Base-by-base conservation (phyloP, 2,888 invertebrate genomes). In the Drosophila atripex region DNA sequence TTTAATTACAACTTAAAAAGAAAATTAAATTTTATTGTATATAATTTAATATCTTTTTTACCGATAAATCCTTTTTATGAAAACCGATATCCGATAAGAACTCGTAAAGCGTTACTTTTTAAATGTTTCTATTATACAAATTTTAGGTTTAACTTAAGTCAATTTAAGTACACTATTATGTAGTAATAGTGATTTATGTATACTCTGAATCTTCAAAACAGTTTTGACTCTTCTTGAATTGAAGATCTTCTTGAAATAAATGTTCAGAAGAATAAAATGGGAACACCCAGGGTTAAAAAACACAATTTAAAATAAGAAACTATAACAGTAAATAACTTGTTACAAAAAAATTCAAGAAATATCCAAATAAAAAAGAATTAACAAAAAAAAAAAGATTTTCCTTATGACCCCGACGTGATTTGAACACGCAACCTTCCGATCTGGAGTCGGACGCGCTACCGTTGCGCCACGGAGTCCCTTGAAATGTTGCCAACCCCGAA, bases 371-470 rank as follows among this genome's bases (percentile, higher is more conserved):
- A 47, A 61, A 1, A 12, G 14, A 35, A 32, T n/a, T 12, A 1
- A 32, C n/a, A 28, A 30, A 28, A 43, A 25, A 25, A 38, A 25
- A 3, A 3, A 2, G 25, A 2, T 0, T 18, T 4, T 16, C 3
- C 3, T 0, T 11, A 39, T 77, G 77, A 78, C 78, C 78, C 78
- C 78, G 78, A 78, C 78, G 78, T 78, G 78, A 78, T 78, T 78
- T 78, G 78, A 78, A 78, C 78, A 78, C 78, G 80, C 78, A 78
- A 79, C 78, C 78, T 78, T 78, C 78, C 80, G 78, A 78, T 78
- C 78, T 78, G 78, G 78, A 78, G 78, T 78, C 78, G 80, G 78
- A 78, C 78, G 78, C 78, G 78, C 78, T 78, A 78, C 78, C 78
- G 78, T 78, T 78, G 80, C 78, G 78, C 78, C 78, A 78, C 78